Evolutionary conservation across 2,797 vertebrate species (phyloP).

Genomic region (Mormyrops boulengeri): DNA sequence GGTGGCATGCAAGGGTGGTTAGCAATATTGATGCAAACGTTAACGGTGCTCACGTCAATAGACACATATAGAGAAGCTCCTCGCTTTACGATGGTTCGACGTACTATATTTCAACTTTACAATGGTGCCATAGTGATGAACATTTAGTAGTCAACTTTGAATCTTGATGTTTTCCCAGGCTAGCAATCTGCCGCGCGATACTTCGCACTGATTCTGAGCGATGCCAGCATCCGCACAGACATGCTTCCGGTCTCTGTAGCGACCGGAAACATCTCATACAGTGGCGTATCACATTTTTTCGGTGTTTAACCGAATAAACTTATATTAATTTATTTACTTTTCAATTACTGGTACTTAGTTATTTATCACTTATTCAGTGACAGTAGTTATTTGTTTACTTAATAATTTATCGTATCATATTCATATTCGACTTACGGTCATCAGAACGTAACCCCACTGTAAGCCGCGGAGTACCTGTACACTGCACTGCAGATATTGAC

Average conservation of each 20-base stretch:
- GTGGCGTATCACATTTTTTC: background rate
- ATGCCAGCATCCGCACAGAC: background rate
- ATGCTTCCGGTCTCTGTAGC: background rate
- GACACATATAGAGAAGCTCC: background rate
- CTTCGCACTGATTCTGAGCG: background rate
- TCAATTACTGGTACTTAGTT: background rate
- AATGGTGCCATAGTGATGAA: background rate
- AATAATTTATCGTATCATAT: background rate
- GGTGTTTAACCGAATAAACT: background rate
- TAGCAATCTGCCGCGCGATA: background rate
- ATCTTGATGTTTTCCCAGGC: background rate
- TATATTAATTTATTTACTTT: background rate
- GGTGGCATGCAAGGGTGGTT: background rate
- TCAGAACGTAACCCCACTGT: background rate
- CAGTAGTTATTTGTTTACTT: background rate
- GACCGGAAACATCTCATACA: background rate
- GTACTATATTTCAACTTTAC: background rate
- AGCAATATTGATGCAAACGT: background rate
- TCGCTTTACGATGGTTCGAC: background rate
- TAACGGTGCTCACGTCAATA: background rate
- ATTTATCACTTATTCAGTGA: background rate
- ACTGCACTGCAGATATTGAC: background rate
- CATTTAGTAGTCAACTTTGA: background rate
- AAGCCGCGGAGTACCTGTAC: too few relatives aligned
- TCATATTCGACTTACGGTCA: background rate